Conservation (phyloP, 2,888 invertebrate species). For the Drosophila affinis region DNA sequence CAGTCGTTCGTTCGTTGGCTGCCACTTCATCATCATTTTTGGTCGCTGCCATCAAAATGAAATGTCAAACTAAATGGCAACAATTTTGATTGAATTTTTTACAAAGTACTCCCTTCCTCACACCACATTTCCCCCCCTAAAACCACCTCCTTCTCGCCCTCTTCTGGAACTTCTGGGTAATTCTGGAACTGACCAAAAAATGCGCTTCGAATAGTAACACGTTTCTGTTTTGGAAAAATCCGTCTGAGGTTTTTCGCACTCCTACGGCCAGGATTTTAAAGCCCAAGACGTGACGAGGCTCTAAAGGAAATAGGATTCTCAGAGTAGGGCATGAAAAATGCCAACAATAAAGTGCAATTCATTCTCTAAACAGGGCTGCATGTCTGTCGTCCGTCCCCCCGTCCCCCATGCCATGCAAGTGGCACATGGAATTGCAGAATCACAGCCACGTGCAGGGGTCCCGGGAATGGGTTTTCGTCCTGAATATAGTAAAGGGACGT, state of each 20-base stretch:
- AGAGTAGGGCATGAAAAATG: slow-evolving; percentile 61
- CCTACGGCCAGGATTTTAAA: slow-evolving; percentile 60
- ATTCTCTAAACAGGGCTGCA: slow-evolving; percentile 68
- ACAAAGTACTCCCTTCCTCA: slow-evolving; percentile 9
- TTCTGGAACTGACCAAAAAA: slow-evolving; percentile 49
- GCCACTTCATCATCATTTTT: slow-evolving; percentile 76
- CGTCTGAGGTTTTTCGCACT: slow-evolving; percentile 48
- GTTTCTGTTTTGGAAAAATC: slow-evolving; percentile 51
- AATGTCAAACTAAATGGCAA: slow-evolving; percentile 80
- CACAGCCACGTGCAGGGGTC: slow-evolving; percentile 50
- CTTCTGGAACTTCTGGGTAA: slow-evolving; percentile 24
- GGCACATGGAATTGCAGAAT: slow-evolving; percentile 48
- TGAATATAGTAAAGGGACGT: not conserved
- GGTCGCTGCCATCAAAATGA: slow-evolving; percentile 68
- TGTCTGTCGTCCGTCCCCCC: slow-evolving; percentile 29
- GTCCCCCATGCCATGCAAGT: slow-evolving; percentile 22
- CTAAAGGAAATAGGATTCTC: not conserved
- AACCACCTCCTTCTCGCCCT: not conserved
- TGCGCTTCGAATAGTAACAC: slow-evolving; percentile 63
- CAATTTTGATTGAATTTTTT: slow-evolving; percentile 79
- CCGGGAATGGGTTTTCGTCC: not conserved
- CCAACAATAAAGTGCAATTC: slow-evolving; percentile 77
- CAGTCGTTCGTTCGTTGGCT: slow-evolving; percentile 35
- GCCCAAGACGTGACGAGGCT: slow-evolving; percentile 52
- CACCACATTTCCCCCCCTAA: not conserved